A percentile compares a stretch with the other conserved stretches of the same genome.
These are phyloP conservation scores for Muscicapa striata DNA, from an alignment of 2,797 vertebrate species.

Conservation along the genomic window DNA sequence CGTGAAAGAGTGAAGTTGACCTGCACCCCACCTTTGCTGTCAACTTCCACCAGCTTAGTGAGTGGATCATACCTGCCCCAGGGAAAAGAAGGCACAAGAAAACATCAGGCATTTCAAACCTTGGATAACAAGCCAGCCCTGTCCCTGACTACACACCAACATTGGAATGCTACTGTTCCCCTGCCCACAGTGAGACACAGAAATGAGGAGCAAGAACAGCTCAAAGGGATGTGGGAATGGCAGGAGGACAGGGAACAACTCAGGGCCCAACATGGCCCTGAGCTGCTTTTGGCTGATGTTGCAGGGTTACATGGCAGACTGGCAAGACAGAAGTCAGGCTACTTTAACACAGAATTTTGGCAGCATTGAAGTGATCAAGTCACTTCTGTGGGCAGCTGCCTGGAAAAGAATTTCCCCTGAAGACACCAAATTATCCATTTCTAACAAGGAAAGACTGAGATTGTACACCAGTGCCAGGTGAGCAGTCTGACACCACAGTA, in stretches of 20 bases:
- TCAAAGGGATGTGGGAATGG: neutral
- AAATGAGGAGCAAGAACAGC: neutral
- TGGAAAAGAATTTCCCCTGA: neutral
- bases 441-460: neutral
- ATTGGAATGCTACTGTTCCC: neutral
- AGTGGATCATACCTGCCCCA: constrained; percentile 83
- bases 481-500: neutral
- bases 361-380: neutral
- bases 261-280: accelerated
- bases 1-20: constrained; percentile 89
- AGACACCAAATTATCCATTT: neutral
- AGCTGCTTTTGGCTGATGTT: neutral
- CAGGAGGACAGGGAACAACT: neutral
- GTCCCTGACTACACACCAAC: neutral
- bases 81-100: neutral
- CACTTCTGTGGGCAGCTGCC: neutral
- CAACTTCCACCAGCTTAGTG: constrained; percentile 83
- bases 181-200: neutral
- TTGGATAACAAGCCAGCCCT: neutral
- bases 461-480: neutral
- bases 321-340: neutral
- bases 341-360: neutral
- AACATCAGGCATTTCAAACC: neutral
- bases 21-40: constrained; percentile 77
- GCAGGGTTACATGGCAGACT: neutral